Evolutionary conservation across 2,113 vertebrate species (phyloP).

Genomic region (Ramphastos sulfuratus): DNA sequence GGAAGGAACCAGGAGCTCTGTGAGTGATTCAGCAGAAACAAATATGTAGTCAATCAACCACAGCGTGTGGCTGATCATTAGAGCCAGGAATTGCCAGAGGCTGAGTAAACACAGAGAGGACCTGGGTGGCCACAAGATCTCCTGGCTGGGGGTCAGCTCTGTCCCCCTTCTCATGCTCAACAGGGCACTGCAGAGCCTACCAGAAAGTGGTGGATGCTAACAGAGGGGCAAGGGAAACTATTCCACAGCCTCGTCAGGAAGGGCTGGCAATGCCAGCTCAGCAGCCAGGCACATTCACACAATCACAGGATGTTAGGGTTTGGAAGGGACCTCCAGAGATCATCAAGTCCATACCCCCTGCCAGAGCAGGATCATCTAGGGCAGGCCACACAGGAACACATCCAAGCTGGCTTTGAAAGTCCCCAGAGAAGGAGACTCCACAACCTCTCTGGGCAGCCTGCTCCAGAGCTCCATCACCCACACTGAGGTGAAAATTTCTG

Average conservation of each 20-base stretch:
- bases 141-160: background rate
- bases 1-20: background rate
- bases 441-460: too few relatives aligned
- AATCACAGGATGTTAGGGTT: too few relatives aligned
- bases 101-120: background rate
- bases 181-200: background rate
- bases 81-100: background rate
- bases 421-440: too few relatives aligned
- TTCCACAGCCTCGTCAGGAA: background rate
- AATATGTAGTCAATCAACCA: background rate
- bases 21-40: background rate
- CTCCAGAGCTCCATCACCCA: too few relatives aligned
- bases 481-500: too few relatives aligned
- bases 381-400: too few relatives aligned
- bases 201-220: background rate
- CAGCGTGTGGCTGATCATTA: accelerated
- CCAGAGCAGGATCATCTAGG: too few relatives aligned
- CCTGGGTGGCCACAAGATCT: background rate
- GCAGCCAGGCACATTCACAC: background rate
- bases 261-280: background rate
- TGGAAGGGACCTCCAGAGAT: too few relatives aligned
- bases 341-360: too few relatives aligned
- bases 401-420: too few relatives aligned
- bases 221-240: background rate
- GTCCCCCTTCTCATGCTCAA: accelerated